A percentile compares a stretch with the other conserved stretches of the same genome.
These are phyloP conservation scores for Cryptotis parvus DNA, from an alignment of 2,113 vertebrate species.

Conservation along the genomic window DNA sequence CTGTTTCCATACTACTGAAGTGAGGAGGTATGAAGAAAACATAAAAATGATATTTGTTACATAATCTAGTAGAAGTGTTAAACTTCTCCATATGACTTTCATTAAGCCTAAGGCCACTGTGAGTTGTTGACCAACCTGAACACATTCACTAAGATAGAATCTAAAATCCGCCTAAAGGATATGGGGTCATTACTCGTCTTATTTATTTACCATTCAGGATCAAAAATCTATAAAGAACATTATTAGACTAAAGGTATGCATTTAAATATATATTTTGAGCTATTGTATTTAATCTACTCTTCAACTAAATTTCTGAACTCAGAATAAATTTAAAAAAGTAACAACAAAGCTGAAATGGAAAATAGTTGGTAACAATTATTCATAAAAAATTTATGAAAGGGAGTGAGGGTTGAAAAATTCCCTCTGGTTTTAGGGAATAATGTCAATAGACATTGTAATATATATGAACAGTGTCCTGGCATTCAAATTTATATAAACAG, in stretches of 20 bases:
- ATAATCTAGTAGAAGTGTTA: background rate
- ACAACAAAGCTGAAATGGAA: slow-evolving; percentile 24
- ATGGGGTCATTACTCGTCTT: background rate
- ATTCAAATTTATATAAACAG: background rate
- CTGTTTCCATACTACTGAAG: background rate
- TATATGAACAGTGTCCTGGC: background rate
- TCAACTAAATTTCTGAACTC: background rate
- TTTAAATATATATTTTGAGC: background rate
- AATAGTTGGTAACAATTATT: background rate
- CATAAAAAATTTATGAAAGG: background rate
- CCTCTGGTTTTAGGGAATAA: background rate
- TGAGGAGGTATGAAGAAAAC: background rate
- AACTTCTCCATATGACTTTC: slow-evolving; percentile 25
- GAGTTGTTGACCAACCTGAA: slow-evolving; percentile 17
- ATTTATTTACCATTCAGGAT: slow-evolving; percentile 3
- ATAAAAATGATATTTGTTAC: slow-evolving; percentile 15
- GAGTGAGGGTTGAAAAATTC: background rate
- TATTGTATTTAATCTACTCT: slow-evolving; percentile 53
- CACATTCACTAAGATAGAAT: slow-evolving; percentile 13
- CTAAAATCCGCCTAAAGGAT: slow-evolving; percentile 17
- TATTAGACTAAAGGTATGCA: slow-evolving; percentile 42
- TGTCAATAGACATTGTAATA: background rate
- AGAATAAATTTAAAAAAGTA: slow-evolving; percentile 32
- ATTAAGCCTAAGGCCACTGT: background rate
- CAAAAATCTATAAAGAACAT: slow-evolving; percentile 35